A percentile compares a stretch with the other conserved stretches of the same genome.
Evolutionary conservation across 2,797 vertebrate species (phyloP).

Genomic region (Chelon labrosus): DNA sequence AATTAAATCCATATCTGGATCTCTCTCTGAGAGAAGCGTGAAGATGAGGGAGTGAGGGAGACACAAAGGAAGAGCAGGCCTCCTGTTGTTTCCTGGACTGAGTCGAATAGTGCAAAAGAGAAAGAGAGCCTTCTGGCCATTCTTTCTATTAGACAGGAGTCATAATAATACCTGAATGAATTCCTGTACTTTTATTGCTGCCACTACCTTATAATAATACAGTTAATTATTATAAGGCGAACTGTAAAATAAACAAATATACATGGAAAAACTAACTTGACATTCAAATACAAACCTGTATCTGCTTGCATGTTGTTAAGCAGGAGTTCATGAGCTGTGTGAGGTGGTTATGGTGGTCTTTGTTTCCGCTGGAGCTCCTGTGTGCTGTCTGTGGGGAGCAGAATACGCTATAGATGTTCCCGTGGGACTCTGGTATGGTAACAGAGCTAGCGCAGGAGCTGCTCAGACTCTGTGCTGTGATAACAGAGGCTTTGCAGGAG

Average conservation of each 20-base stretch:
- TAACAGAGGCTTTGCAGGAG: constrained; percentile 73
- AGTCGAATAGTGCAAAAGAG: constrained; percentile 39
- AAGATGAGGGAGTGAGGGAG: constrained; percentile 49
- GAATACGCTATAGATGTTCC: constrained; percentile 54
- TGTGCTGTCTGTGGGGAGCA: constrained; percentile 53
- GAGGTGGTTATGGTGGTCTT: constrained; percentile 22
- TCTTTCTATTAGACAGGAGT: constrained; percentile 23
- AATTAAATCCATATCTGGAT: constrained; percentile 65
- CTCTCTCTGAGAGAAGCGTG: constrained; percentile 47
- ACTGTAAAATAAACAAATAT: constrained; percentile 1
- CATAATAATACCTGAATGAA: constrained; percentile 17
- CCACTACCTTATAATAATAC: too few species aligned
- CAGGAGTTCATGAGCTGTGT: constrained; percentile 3
- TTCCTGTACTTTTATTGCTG: constrained; percentile 23
- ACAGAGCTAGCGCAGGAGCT: constrained; percentile 44
- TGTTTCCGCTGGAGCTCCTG: constrained; percentile 24
- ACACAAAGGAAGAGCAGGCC: constrained; percentile 52
- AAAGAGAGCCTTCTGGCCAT: constrained; percentile 35
- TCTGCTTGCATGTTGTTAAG: constrained; percentile 3
- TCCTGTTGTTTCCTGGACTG: constrained; percentile 56
- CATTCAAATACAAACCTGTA: constrained; percentile 1
- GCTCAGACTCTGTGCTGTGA: constrained; percentile 66
- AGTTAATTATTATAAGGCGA: neutral
- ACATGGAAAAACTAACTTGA: neutral
- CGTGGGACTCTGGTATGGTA: constrained; percentile 52